Evolutionary conservation across 2,888 invertebrate genomes (phyloP).

Genomic region (Cantharis rustica): DNA sequence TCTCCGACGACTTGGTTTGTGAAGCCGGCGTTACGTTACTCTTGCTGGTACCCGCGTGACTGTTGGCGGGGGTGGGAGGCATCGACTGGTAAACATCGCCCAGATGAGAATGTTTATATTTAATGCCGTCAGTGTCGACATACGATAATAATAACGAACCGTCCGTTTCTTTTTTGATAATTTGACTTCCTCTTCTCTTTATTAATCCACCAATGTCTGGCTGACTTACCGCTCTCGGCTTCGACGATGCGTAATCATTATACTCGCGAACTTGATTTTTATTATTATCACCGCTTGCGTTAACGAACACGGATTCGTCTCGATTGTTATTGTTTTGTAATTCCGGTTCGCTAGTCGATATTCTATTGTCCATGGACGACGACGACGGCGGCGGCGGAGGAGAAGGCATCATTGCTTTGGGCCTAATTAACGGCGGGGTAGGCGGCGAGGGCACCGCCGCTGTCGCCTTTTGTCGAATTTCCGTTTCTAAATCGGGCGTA

Average conservation of each 20-base stretch:
- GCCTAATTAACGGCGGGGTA: constrained; percentile 13
- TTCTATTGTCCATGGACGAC: constrained; percentile 31
- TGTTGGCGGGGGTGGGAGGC: constrained; percentile 38
- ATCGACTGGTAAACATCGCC: constrained; percentile 45
- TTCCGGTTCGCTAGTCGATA: constrained; percentile 50
- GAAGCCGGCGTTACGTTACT: constrained; percentile 32
- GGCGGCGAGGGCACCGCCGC: constrained; percentile 12
- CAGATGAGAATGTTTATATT: constrained; percentile 51
- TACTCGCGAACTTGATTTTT: background rate
- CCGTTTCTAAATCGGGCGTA: constrained; percentile 44
- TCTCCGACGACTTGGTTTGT: constrained; percentile 38
- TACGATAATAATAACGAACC: constrained; percentile 49
- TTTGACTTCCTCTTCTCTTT: constrained; percentile 44
- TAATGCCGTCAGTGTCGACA: constrained; percentile 50
- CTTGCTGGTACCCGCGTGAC: constrained; percentile 49
- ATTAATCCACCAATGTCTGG: constrained; percentile 30
- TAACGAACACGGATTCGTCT: background rate
- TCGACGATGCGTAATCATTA: constrained; percentile 28
- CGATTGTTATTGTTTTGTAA: constrained; percentile 26
- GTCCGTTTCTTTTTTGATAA: constrained; percentile 48
- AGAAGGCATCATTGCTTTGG: constrained; percentile 15
- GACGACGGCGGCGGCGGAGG: constrained; percentile 22
- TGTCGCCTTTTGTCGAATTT: constrained; percentile 8
- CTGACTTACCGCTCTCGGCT: constrained; percentile 35
- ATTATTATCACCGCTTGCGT: background rate